Evolutionary conservation across 2,888 invertebrate species (phyloP), one percentile per base, ranked within the genome.

Genomic region (Rhamnusium bicolor): DNA sequence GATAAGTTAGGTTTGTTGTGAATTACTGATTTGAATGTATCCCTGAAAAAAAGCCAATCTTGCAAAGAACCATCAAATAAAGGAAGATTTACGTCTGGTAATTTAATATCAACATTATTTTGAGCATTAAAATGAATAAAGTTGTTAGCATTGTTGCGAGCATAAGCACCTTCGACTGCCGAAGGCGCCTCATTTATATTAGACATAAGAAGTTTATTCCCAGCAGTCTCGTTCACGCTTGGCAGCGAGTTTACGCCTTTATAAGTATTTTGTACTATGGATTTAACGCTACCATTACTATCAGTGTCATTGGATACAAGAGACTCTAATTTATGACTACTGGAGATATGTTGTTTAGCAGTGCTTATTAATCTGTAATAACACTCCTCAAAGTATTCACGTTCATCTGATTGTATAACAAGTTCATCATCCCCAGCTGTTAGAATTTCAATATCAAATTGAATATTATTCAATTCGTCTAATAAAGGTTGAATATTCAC

Each of bases 391-490:
- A 51, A 51, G 0, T 51, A 8, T 10, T 51, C 51, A 6, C 19
- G 51, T 19, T 51, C 51, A 8, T 51, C 51, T 0, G 10, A 16
- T 19, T 51, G 51, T 19, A 51, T 51, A 51, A 4, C 18, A 19
- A 0, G 3, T 8, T 58, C 58, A 4, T 19, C 58, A 18, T 60
- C 58, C 10, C 19, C 58, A 32, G 58, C 16, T 2, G 18, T 32
- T 16, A 56, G 18, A 58, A 58, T 29, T 69, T 69, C 60, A 19
- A 69, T 69, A n/a, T 60, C 68, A 60, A n/a, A 69, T 40, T 69
- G 68, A 29, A 69, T 60, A 18, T 47, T 68, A 47, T 21, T 56
- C 14, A 68, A 68, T 46, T 60, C 68, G 6, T 68, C 54, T 27
- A 68, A 27, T 27, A 68, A 46, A 5, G 60, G 56, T 12, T 18